Percentiles rank a stretch among this genome's conserved stretches.
phyloP scores from a whole-genome alignment of 1,140 invertebrate genomes.

The Drosophila sproati region DNA sequence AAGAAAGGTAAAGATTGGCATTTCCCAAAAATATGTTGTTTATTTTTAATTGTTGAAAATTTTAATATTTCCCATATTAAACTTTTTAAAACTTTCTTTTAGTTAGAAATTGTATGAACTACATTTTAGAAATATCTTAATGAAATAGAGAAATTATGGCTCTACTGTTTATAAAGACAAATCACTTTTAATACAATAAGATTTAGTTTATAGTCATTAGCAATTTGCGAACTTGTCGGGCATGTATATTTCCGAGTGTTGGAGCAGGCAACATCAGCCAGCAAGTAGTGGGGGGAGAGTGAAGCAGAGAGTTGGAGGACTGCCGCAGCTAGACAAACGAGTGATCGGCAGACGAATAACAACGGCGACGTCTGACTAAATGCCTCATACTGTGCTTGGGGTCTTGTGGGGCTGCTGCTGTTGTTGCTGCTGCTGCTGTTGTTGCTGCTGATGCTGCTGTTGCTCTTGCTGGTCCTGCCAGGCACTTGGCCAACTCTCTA shows the following conservation, averaged over 20 bases:
- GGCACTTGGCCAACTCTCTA: constrained; percentile 18
- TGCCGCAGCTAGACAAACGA: constrained; percentile 74
- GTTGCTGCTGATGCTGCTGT: constrained; percentile 20
- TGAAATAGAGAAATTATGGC: too few species aligned
- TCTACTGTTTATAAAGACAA: too few species aligned
- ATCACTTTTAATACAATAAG: too few species aligned
- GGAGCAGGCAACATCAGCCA: constrained; percentile 9
- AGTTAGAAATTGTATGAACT: too few species aligned
- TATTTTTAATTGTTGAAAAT: too few species aligned
- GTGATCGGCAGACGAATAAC: constrained; percentile 76
- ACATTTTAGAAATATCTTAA: too few species aligned
- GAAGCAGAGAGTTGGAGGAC: constrained; percentile 27
- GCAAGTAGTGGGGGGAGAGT: not conserved
- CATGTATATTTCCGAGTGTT: not conserved
- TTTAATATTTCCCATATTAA: too few species aligned
- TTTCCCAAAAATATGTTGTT: too few species aligned
- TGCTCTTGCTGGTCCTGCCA: constrained; percentile 18
- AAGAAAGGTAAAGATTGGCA: too few species aligned
- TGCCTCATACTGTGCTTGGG: constrained; percentile 76
- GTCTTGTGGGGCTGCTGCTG: constrained; percentile 52
- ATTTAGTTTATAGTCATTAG: not conserved
- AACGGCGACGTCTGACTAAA: constrained; percentile 73
- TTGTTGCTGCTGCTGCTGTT: constrained; percentile 22
- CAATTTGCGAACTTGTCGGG: too few species aligned
- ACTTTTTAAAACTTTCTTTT: too few species aligned